Conservation (phyloP, 2,113 vertebrate genomes). For the Nothocercus nigrocapillus region DNA sequence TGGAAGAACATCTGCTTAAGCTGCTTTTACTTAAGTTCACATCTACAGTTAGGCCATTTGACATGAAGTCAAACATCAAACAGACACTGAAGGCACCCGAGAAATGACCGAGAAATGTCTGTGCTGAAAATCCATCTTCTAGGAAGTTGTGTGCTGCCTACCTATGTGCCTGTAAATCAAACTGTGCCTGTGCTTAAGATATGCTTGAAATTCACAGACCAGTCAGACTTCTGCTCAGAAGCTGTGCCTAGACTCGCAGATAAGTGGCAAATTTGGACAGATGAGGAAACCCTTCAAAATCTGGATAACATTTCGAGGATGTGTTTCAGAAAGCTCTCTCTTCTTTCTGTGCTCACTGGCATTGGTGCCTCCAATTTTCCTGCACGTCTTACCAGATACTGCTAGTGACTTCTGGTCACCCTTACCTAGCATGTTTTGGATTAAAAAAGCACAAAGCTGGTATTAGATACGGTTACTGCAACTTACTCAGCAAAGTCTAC, state of each 20-base stretch:
- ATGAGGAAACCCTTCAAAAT: neutral
- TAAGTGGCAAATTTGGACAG: neutral
- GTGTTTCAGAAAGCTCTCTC: neutral
- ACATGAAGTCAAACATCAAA: neutral
- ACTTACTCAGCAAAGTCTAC: no score
- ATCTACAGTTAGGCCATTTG: neutral
- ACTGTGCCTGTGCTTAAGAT: neutral
- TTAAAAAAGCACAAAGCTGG: no score
- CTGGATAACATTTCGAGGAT: neutral
- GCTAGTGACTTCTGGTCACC: neutral
- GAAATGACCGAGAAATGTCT: no score
- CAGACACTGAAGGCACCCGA: neutral
- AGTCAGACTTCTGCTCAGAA: neutral
- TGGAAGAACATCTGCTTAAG: neutral
- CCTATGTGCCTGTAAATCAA: rapidly evolving
- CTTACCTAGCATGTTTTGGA: no score
- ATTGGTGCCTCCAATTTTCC: neutral
- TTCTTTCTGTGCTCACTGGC: neutral
- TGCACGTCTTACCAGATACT: neutral
- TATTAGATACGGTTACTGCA: no score
- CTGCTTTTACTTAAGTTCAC: neutral
- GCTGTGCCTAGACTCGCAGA: neutral
- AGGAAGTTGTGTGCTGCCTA: neutral
- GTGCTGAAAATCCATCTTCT: neutral
- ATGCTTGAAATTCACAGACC: neutral